Evolutionary conservation across 2,797 vertebrate genomes (phyloP).

Genomic region (Platyrinchus mystaceus): DNA sequence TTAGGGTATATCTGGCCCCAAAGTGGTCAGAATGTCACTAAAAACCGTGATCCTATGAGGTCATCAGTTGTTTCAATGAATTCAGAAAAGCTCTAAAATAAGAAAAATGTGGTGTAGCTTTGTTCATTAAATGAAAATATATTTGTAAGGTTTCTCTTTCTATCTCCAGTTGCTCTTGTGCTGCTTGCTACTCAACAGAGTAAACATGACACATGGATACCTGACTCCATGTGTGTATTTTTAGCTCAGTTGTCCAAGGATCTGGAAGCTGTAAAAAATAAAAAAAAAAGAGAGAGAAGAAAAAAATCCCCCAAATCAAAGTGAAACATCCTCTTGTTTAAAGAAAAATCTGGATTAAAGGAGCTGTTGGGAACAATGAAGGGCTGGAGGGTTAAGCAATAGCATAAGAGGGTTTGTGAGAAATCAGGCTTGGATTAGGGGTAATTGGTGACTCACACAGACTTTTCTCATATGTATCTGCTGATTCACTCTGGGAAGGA

Average conservation of each 20-base stretch:
- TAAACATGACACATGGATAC: not conserved
- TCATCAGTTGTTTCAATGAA: not conserved
- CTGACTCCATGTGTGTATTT: not conserved
- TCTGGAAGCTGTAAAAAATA: not conserved
- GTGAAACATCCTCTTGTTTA: not conserved
- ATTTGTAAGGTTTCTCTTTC: not conserved
- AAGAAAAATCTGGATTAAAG: constrained; percentile 23
- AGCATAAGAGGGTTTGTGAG: not conserved
- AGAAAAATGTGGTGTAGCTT: not conserved
- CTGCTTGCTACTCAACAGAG: accelerated
- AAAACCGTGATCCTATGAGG: accelerated
- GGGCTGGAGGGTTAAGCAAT: not conserved
- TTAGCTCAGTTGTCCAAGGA: not conserved
- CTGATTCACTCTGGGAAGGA: constrained; percentile 15
- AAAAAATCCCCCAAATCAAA: not conserved
- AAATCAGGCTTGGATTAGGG: not conserved
- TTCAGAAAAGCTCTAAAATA: not conserved
- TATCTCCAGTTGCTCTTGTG: not conserved
- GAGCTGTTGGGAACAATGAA: not conserved
- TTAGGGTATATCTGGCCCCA: not conserved
- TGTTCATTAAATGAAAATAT: not conserved
- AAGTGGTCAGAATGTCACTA: not conserved
- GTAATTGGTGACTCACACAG: not conserved
- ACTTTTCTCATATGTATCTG: not conserved
- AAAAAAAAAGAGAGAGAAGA: no score